These are phyloP conservation scores for Callopanchax toddi DNA, from an alignment of 2,113 vertebrate species.

Conservation along the genomic window DNA sequence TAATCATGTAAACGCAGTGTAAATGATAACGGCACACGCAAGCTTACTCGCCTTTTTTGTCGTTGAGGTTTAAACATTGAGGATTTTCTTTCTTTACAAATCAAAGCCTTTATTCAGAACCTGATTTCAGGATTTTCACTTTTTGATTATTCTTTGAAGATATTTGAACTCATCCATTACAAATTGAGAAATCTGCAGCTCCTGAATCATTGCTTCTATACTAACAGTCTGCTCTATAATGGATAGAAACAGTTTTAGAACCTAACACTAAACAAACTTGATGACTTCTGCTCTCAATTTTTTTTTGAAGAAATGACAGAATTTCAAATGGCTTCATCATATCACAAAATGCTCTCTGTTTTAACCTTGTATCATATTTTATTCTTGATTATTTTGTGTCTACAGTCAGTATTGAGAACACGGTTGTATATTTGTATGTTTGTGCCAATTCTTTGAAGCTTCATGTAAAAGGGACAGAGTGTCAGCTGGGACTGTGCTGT, in stretches of 20 bases:
- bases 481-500: constrained; percentile 47
- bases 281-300: constrained; percentile 42
- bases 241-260: neutral
- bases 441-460: constrained; percentile 72
- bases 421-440: constrained; percentile 64
- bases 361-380: constrained; percentile 45
- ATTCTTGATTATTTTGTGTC: constrained; percentile 58
- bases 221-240: constrained; percentile 7
- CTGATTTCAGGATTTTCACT: neutral
- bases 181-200: neutral
- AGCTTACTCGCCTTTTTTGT: constrained; percentile 76
- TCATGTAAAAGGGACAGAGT: constrained; percentile 46
- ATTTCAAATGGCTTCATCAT: constrained; percentile 2
- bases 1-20: constrained; percentile 57
- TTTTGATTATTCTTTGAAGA: neutral
- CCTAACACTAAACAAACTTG: too few relatives aligned
- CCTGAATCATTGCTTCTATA: neutral
- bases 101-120: neutral
- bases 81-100: constrained; percentile 17
- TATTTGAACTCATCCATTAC: neutral
- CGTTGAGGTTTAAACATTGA: constrained; percentile 34
- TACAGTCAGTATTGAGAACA: constrained; percentile 55
- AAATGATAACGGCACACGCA: constrained; percentile 70
- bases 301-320: constrained; percentile 8
- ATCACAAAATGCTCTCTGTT: neutral